Evolutionary conservation across 2,888 invertebrate genomes (phyloP), one percentile per base, ranked within the genome.

Genomic region (Drosophila cognata): DNA sequence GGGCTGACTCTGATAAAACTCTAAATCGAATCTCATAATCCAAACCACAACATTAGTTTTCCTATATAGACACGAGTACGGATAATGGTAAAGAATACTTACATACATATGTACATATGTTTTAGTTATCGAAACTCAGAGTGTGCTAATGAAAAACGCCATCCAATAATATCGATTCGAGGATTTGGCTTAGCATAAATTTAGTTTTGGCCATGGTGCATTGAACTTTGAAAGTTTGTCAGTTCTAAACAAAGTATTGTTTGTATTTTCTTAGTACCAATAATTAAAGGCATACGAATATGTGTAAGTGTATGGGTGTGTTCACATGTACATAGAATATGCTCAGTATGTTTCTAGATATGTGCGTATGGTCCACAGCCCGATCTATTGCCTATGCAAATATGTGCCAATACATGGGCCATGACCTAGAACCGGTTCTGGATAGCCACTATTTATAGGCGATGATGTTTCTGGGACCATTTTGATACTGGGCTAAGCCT

Each of bases 371-470:
- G 10, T 18, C 33, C 2, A 28, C n/a, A 46, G 67, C 53, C 25
- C 55, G 61, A 70, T 36, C 68, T 60, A 78, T 73, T 71, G 68
- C 52, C 72, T 86, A 88, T 84, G 78, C 81, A 85, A 88, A 88
- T 88, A 82, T 80, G 74, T 74, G 74, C 68, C 73, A 73, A 79
- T 65, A 33, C 67, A 66, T 67, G 55, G 51, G 48, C 51, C 66
- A 52, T 50, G 67, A 56, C 52, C 52, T 58, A 63, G 25, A 75
- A 72, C 81, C 72, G 75, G 82, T 79, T 82, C 48, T 33, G n/a
- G 29, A 46, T 33, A 35, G 28, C 41, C 63, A 72, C 71, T 76
- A 75, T 85, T 80, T 75, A 72, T 82, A 82, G 57, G 71, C 63
- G 60, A 78, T 88, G 83, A 88, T 85, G 75, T 55, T 69, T 51